Evolutionary conservation across 2,888 invertebrate species (phyloP), one percentile per base, ranked within the genome.

Genomic region (Drosophila rubida): DNA sequence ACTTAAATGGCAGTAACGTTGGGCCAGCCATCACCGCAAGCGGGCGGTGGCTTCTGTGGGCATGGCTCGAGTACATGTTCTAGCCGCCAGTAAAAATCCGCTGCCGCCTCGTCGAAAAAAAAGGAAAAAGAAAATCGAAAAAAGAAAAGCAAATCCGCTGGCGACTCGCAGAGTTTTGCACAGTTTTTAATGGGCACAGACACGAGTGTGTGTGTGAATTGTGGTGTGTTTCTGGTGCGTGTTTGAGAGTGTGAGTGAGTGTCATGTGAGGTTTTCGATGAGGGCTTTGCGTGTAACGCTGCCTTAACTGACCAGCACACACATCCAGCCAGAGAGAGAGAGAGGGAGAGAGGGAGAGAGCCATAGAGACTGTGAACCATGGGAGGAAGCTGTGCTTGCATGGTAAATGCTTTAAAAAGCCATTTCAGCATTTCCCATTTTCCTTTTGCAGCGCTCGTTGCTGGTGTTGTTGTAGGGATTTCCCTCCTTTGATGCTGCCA

Each of bases 331-430:
- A 58, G 22, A 65, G 50, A 53, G 35, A 57, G 57, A 68, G 37
- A 25, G 48, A 23, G 27, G 22, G 46, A 54, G 37, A 46, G 32
- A 32, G 22, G 22, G 48, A 23, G 27, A 25, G 46, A 50, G 37
- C 42, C n/a, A 32, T 16, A 25, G 50, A 54, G 37, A 50, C 25
- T 6, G 25, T 25, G 30, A 22, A 16, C 45, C 51, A 41, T 19
- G 22, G 61, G 51, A 64, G 61, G 51, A 64, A 74, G 70, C 61
- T 78, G 68, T 78, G 71, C 62, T 64, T 42, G 46, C 67, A 67
- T 71, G 51, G 72, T 63, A 55, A 75, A 83, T 69, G 80, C 78
- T 82, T 82, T 82, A 82, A 82, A 82, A 82, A 82, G 86, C 80
- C 86, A 82, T 86, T 82, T 83, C 73, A 73, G 76, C 61, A 63